Conservation (phyloP, 2,888 invertebrate species). For the Cephus pygmeus region DNA sequence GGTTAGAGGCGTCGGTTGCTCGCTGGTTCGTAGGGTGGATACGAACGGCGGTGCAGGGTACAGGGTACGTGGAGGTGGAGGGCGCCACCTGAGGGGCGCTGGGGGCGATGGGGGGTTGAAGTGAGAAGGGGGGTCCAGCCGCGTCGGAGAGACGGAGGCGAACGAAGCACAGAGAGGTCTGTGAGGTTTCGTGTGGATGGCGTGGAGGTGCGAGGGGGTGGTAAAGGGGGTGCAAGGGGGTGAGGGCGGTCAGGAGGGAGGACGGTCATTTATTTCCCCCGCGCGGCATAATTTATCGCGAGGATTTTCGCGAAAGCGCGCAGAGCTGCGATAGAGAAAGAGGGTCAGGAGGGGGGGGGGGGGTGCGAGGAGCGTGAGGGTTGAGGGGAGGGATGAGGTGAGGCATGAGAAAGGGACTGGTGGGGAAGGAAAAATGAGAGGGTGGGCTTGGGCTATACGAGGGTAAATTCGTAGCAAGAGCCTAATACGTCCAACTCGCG, state of each 20-base stretch:
- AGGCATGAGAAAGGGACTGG: conserved; percentile 26
- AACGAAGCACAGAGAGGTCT: neutral
- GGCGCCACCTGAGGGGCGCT: conserved; percentile 45
- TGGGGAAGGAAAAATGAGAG: conserved; percentile 7
- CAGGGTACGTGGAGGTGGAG: conserved; percentile 32
- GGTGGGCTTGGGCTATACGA: neutral
- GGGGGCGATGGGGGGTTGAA: neutral
- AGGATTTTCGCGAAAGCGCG: conserved; percentile 66
- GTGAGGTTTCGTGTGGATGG: conserved; percentile 1
- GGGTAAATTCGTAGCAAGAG: conserved; percentile 26
- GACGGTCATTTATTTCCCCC: conserved; percentile 66
- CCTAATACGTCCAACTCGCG: conserved; percentile 44
- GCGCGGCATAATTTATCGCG: conserved; percentile 66
- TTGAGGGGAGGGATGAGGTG: conserved; percentile 11
- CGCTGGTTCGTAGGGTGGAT: no score
- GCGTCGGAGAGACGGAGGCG: no score
- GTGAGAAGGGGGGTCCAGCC: no score
- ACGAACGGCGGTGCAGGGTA: conserved; percentile 29
- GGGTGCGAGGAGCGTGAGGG: neutral
- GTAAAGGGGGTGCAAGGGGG: neutral
- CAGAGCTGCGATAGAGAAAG: conserved; percentile 51
- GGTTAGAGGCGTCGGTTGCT: conserved; percentile 28
- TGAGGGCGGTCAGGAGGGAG: conserved; percentile 17
- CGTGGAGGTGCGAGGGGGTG: neutral
- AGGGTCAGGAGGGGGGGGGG: conserved; percentile 30